Conservation (phyloP, 1,140 invertebrate genomes). For the Hyposmocoma kahamanoa region DNA sequence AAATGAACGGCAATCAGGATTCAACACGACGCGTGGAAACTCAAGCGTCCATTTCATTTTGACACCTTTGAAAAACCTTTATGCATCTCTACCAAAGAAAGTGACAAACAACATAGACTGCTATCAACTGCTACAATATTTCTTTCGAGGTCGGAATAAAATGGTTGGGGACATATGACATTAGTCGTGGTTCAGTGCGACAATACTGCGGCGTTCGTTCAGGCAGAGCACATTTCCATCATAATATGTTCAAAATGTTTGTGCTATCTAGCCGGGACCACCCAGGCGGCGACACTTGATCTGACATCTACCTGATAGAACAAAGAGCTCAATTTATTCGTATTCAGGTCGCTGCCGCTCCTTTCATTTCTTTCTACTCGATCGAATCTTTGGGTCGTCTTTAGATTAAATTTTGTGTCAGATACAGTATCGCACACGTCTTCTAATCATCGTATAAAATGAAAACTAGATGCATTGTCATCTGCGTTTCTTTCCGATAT, state of each 20-base stretch:
- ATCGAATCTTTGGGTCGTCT: constrained; percentile 22
- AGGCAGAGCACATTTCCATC: constrained; percentile 56
- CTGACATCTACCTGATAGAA: constrained; percentile 60
- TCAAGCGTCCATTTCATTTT: constrained; percentile 20
- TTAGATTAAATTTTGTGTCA: too few species aligned
- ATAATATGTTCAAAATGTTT: constrained; percentile 66
- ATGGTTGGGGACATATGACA: constrained; percentile 35
- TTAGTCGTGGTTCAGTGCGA: constrained; percentile 52
- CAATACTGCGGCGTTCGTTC: constrained; percentile 41
- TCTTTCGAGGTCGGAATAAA: constrained; percentile 15
- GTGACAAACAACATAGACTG: constrained; percentile 8
- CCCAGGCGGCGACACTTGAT: constrained; percentile 60
- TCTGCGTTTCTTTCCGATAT: too few species aligned
- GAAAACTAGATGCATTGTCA: too few species aligned
- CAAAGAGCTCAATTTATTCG: constrained; percentile 36
- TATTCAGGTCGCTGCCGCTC: constrained; percentile 33
- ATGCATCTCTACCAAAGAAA: too few species aligned
- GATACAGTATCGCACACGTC: too few species aligned
- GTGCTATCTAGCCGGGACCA: constrained; percentile 59
- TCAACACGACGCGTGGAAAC: constrained; percentile 33
- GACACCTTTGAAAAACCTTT: too few species aligned
- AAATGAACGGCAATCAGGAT: constrained; percentile 37
- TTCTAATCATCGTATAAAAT: too few species aligned
- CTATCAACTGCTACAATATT: not conserved
- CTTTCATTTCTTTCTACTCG: constrained; percentile 13